Conservation (phyloP, 2,888 invertebrate species). For the Aleiodes testaceus region DNA sequence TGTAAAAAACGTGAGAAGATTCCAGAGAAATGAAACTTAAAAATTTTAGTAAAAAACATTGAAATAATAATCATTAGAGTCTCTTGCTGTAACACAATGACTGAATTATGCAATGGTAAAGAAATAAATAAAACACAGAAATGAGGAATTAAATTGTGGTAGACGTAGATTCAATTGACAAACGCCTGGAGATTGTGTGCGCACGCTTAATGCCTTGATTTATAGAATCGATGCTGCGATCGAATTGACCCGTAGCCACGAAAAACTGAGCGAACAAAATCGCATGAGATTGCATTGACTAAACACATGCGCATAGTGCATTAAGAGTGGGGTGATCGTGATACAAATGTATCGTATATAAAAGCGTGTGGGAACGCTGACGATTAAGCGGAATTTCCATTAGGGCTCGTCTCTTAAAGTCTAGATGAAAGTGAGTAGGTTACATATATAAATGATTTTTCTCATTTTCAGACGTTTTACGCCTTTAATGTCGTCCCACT, state of each 20-base stretch:
- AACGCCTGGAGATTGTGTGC: neutral
- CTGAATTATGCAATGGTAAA: constrained; percentile 5
- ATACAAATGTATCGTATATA: constrained; percentile 44
- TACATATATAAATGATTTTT: constrained; percentile 2
- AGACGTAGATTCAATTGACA: neutral
- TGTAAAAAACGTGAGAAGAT: constrained; percentile 10
- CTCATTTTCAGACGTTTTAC: constrained; percentile 6
- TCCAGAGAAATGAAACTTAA: neutral
- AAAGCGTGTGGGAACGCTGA: constrained; percentile 51
- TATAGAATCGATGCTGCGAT: too few relatives aligned
- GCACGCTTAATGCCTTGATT: too few relatives aligned
- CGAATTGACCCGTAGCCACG: constrained; percentile 31
- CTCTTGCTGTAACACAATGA: constrained; percentile 1
- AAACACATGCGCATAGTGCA: constrained; percentile 1
- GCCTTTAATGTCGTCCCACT: constrained; percentile 21
- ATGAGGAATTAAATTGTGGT: neutral
- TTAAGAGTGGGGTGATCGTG: constrained; percentile 38
- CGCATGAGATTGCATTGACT: too few relatives aligned
- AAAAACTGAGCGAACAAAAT: neutral
- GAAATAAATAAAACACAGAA: neutral
- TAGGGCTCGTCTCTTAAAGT: constrained; percentile 49
- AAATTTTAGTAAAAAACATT: neutral
- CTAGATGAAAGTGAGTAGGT: constrained; percentile 40
- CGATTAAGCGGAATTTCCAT: constrained; percentile 53
- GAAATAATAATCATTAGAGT: constrained; percentile 6